phyloP scores from a whole-genome alignment of 1,140 invertebrate genomes.

The Eriocheir sinensis region DNA sequence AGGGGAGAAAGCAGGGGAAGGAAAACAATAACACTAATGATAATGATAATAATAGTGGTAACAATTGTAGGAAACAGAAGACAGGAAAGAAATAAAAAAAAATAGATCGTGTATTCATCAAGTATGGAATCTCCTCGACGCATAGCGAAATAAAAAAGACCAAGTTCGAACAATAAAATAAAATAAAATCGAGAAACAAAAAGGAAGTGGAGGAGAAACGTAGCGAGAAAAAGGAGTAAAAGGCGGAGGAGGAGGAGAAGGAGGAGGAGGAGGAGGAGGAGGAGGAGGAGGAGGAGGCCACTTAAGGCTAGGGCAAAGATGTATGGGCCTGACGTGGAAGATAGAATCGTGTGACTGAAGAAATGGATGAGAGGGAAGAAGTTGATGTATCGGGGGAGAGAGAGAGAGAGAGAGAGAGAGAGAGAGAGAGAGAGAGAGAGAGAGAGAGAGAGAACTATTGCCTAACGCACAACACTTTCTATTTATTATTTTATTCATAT shows the following conservation, averaged over 20 bases:
- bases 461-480: no score
- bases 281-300: no score
- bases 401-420: background rate
- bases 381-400: background rate
- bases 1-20: background rate
- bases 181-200: background rate
- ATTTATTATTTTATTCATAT: no score
- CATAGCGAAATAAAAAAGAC: background rate
- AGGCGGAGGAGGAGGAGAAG: no score
- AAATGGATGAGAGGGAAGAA: background rate
- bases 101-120: background rate
- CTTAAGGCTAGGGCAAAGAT: background rate
- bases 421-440: constrained; percentile 14
- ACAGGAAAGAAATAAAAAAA: background rate
- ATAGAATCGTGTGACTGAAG: background rate
- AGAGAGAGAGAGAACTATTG: background rate
- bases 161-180: background rate
- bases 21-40: background rate
- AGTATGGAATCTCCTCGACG: background rate
- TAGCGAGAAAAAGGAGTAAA: background rate
- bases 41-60: no score
- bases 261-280: no score
- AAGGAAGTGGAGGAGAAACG: background rate
- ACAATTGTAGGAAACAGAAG: background rate
- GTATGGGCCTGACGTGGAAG: background rate